phyloP scores from a whole-genome alignment of 2,888 invertebrate genomes.

The Strigamia maritima region DNA sequence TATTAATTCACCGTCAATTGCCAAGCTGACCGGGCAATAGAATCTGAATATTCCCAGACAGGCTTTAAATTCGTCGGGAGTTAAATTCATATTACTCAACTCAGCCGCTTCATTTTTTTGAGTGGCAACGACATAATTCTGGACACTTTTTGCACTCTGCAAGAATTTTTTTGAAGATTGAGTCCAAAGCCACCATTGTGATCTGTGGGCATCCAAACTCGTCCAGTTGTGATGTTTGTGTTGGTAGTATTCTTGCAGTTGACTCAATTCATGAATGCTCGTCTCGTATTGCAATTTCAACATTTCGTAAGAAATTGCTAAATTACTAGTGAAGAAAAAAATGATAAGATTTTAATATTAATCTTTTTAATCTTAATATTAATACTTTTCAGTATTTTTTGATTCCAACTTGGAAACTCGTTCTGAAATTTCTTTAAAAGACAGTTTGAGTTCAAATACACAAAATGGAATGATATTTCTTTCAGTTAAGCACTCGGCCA shows the following conservation, averaged over 20 bases:
- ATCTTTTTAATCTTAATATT: too few relatives aligned
- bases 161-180: background rate
- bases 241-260: background rate
- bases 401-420: background rate
- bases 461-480: conserved; percentile 1
- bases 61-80: background rate
- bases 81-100: background rate
- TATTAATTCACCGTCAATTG: background rate
- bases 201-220: background rate
- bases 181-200: background rate
- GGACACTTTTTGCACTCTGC: background rate
- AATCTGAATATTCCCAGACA: background rate
- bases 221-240: background rate
- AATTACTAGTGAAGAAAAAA: background rate
- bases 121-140: background rate
- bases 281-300: background rate
- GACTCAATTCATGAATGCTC: background rate
- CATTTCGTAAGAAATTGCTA: background rate
- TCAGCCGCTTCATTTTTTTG: background rate
- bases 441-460: background rate
- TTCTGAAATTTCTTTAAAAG: background rate
- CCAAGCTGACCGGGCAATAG: background rate
- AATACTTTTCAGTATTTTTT: background rate
- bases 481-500: background rate
- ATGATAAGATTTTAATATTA: too few relatives aligned